Base-by-base conservation (phyloP, 2,888 invertebrate genomes). In the Spatulosminthurus flaviceps region DNA sequence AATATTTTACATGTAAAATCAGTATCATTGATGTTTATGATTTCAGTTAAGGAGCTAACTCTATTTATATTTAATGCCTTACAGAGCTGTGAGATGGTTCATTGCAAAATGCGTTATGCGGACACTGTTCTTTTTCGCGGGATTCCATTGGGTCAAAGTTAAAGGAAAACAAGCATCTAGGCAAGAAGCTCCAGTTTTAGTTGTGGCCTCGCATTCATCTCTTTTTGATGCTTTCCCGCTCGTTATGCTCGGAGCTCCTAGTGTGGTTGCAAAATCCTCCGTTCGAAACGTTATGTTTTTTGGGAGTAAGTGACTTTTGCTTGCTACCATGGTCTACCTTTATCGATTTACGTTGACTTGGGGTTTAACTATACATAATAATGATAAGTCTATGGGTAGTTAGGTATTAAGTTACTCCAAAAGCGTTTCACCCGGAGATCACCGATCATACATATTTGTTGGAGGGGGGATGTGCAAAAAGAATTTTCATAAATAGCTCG, bases 181-280 rank as follows among this genome's bases (percentile, higher is more conserved):
- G 72, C 88, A 90, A 79, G 93, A 94, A 83, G 96, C 96, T 4
- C 95, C 96, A 0, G 92, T 97, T 88, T 89, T 96, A 82, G 93
- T 93, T 79, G 91, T 95, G 82, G 96, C 95, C 4, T 97, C 97
- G 1, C 97, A 97, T 88, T 96, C 96, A 60, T 92, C 94, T 80
- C 96, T 93, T 91, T 93, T 95, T 89, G 97, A 97, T 70, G 81
- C 85, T 0, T 82, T 84, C 61, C 81, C 81, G 7, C 80, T 84
- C 7, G 82, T 83, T 16, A 26, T 83, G 51, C 66, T 81, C 75
- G 84, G 80, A 60, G 94, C 94, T 73, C 94, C 95, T 29, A 93
- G 94, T 86, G 93, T 96, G 87, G 96, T 97, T 85, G 95, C 96
- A 82, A 96, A 95, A 88, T 93, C 92, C 24, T 95, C 95, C 87